Conservation (phyloP, 2,888 invertebrate species). For the Calameuta filiformis region DNA sequence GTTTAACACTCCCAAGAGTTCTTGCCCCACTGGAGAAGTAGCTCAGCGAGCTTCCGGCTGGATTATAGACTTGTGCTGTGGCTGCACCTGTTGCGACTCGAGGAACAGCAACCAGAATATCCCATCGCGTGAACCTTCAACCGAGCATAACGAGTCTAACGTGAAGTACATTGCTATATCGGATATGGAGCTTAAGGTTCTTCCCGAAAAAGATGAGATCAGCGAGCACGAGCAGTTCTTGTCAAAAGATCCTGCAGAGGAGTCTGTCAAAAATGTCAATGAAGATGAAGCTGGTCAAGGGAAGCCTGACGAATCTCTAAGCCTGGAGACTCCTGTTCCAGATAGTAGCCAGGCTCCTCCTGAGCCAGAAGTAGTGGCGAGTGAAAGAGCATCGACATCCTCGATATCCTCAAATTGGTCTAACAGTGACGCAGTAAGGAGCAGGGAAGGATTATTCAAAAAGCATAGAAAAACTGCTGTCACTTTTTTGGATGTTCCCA, state of each 20-base stretch:
- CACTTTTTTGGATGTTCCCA: too few species aligned
- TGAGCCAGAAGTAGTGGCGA: too few species aligned
- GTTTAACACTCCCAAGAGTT: slow-evolving; percentile 34
- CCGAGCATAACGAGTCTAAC: background rate
- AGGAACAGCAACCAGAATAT: background rate
- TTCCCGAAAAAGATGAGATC: background rate
- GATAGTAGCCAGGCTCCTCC: too few species aligned
- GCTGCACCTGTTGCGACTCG: slow-evolving; percentile 18
- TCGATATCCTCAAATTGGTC: too few species aligned
- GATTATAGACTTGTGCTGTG: slow-evolving; percentile 38
- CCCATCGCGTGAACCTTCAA: background rate
- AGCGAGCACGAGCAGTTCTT: background rate
- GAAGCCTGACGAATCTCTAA: too few species aligned
- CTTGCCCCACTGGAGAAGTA: slow-evolving; percentile 28
- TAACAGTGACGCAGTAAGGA: too few species aligned
- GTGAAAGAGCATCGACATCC: too few species aligned
- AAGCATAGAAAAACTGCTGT: too few species aligned
- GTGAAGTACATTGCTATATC: background rate
- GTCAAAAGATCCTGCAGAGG: background rate
- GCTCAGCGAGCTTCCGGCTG: slow-evolving; percentile 33
- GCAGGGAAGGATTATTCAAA: too few species aligned
- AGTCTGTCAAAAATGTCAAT: too few species aligned
- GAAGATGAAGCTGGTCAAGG: too few species aligned
- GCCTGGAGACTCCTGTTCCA: too few species aligned
- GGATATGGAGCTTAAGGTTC: background rate